Evolutionary conservation across 1,140 invertebrate genomes (phyloP).

Genomic region (Aphidius gifuensis): DNA sequence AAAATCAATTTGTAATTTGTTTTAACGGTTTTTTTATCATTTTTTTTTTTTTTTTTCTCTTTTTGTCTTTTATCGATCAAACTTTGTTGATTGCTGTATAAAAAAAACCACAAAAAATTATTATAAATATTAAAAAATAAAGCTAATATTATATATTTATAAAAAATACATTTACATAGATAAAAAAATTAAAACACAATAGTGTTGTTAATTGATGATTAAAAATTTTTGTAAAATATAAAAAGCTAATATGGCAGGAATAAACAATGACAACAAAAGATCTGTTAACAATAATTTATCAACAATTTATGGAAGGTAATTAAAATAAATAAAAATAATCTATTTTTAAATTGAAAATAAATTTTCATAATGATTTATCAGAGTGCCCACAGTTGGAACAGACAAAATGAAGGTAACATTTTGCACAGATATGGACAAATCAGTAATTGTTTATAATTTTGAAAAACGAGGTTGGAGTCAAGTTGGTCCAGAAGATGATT

Average conservation of each 20-base stretch:
- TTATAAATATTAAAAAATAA: no score
- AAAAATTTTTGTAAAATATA: no score
- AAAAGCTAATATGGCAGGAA: no score
- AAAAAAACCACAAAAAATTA: background rate
- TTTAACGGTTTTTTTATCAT: background rate
- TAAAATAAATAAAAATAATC: slow-evolving; percentile 5
- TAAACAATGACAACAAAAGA: slow-evolving; percentile 41
- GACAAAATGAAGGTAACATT: slow-evolving; percentile 68
- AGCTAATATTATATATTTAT: no score
- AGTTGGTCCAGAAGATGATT: slow-evolving; percentile 89
- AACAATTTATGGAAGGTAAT: slow-evolving; percentile 51
- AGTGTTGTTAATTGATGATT: no score
- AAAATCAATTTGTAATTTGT: background rate
- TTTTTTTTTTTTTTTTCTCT: slow-evolving; percentile 12
- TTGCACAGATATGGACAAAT: slow-evolving; percentile 92
- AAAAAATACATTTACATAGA: no score
- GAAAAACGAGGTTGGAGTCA: slow-evolving; percentile 89
- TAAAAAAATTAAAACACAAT: no score
- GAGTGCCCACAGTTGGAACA: slow-evolving; percentile 36
- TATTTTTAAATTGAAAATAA: background rate
- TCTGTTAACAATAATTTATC: slow-evolving; percentile 38
- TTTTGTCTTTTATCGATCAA: slow-evolving; percentile 40
- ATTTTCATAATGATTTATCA: slow-evolving; percentile 24
- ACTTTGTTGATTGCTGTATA: slow-evolving; percentile 19
- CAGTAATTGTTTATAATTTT: slow-evolving; percentile 91